These are phyloP conservation scores for Eolophus roseicapilla DNA, from an alignment of 2,113 vertebrate species.

Conservation along the genomic window DNA sequence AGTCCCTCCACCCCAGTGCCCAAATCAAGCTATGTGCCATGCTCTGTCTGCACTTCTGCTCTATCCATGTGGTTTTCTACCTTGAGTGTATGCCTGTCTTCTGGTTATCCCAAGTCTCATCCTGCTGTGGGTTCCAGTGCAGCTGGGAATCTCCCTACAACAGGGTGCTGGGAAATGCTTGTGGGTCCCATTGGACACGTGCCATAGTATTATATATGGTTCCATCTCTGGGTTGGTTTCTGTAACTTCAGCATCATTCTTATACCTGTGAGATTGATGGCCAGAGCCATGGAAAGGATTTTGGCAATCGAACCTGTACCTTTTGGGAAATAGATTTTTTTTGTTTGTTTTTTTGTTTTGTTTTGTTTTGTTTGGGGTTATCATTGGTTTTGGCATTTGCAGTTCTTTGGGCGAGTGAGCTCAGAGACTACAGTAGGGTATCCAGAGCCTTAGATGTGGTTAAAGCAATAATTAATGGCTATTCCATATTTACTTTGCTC, in stretches of 20 bases:
- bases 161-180: rapidly evolving
- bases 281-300: not conserved
- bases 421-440: not conserved
- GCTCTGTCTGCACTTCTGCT: not conserved
- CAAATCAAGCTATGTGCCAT: not conserved
- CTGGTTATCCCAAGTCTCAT: not conserved
- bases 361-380: not conserved
- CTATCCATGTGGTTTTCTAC: rapidly evolving
- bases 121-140: not conserved
- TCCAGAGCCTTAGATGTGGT: constrained; percentile 16
- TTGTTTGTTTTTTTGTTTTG: not conserved
- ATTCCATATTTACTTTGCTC: constrained; percentile 53
- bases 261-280: not conserved
- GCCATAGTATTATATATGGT: rapidly evolving
- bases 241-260: not conserved
- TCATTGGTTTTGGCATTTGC: not conserved
- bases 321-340: not conserved
- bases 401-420: not conserved
- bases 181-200: rapidly evolving
- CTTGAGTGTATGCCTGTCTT: not conserved
- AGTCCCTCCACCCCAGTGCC: not conserved
- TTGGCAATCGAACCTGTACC: not conserved
- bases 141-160: not conserved
- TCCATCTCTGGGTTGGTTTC: not conserved
- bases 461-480: constrained; percentile 60